Base-by-base conservation (phyloP, 1,140 invertebrate species). In the Pseudomyrmex flavicornis region DNA sequence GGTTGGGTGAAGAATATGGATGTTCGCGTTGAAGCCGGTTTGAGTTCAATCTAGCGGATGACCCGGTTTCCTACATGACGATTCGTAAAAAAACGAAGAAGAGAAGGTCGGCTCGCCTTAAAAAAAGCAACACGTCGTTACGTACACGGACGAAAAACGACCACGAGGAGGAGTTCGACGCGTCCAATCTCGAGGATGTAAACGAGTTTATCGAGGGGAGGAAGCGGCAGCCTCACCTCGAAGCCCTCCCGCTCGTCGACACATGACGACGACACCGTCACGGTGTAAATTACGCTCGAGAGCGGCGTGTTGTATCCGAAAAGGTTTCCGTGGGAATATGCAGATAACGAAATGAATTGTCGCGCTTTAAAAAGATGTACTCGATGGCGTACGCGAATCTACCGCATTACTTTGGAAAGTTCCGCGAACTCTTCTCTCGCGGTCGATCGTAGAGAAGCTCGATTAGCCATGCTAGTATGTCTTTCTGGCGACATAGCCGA, bases 381-480 rank as follows among this genome's bases (percentile, higher is more conserved):
- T 10, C 50, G 50, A 15, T 46, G 17, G 74, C 17, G 20, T 8
- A 2, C 26, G 8, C 10, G 54, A 79, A 50, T 72, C 52, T 48
- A 46, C 56, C 44, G 46, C 72, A 79, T 76, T 74, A 7, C 62
- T 52, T 46, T 13, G 50, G n/a, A 20, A 52, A 90, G 69, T 17
- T 35, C 52, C 77, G 8, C n/a, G 35, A 20, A 73, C 76, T 80
- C 44, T 66, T 88, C 61, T 46, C 54, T 88, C n/a, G n/a, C 61
- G 12, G 20, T 72, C 66, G 76, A 79, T 79, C 58, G 63, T 46
- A 20, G 50, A 77, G 62, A 44, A 59, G 58, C 90, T 88, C 89
- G 88, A 90, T 91, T 91, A 91, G 85, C 88, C 68, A 90, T 89
- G 89, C 90, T 91, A 89, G 91, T 91, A 91, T 76, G 85, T 90